These are phyloP conservation scores for Drosophila nigricruria DNA, from an alignment of 2,888 invertebrate genomes.

Conservation along the genomic window DNA sequence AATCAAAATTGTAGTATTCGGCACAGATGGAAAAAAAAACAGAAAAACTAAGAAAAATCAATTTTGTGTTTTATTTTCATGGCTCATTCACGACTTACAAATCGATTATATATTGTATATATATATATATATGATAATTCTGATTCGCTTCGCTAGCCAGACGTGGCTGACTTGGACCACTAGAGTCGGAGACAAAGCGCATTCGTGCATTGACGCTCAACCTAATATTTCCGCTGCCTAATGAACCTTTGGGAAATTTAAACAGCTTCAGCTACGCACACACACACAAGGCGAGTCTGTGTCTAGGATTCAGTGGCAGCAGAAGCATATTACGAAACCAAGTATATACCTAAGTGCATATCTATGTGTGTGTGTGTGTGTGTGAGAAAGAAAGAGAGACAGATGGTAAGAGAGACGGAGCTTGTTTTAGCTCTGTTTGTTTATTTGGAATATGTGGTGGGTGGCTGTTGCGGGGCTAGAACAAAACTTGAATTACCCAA, in stretches of 20 bases:
- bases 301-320: not conserved
- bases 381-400: not conserved
- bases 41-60: not conserved
- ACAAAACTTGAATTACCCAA: conserved; percentile 33
- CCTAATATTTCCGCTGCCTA: conserved; percentile 45
- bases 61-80: not conserved
- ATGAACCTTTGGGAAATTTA: conserved; percentile 47
- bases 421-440: not conserved
- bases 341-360: no score
- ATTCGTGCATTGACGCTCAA: conserved; percentile 36
- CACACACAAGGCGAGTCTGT: not conserved
- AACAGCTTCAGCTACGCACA: conserved; percentile 28
- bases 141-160: not conserved
- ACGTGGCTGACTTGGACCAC: not conserved
- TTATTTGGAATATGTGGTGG: not conserved
- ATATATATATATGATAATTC: conserved; percentile 3
- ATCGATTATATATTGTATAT: not conserved
- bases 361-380: not conserved
- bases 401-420: not conserved
- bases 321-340: not conserved
- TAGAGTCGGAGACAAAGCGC: conserved; percentile 4
- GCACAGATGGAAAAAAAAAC: not conserved
- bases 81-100: not conserved
- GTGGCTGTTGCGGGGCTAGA: not conserved
- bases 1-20: no score